phyloP scores from a whole-genome alignment of 2,113 vertebrate species.

The Eleginops maclovinus region DNA sequence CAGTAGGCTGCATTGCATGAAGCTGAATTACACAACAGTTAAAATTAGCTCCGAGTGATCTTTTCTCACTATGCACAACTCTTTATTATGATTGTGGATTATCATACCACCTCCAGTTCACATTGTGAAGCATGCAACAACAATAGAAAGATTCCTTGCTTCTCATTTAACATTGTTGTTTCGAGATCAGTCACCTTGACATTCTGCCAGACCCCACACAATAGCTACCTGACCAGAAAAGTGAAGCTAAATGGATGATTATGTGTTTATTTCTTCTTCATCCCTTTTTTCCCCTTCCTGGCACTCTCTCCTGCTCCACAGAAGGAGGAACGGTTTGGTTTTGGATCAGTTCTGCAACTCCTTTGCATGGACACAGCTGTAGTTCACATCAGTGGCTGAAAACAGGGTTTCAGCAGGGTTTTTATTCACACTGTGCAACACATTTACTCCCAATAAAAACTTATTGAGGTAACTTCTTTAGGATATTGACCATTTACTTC shows the following conservation, averaged over 20 bases:
- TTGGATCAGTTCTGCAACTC: conserved; percentile 3
- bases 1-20: conserved; percentile 1
- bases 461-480: background rate
- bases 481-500: conserved; percentile 2
- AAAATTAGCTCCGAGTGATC: background rate
- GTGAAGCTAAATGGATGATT: background rate
- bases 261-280: background rate
- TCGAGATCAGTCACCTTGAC: conserved; percentile 16
- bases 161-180: background rate
- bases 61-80: background rate
- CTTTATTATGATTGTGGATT: background rate
- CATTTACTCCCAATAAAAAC: conserved; percentile 27
- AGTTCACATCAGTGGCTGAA: conserved; percentile 18
- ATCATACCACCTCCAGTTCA: background rate
- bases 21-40: background rate
- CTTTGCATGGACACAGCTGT: conserved; percentile 19
- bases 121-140: conserved; percentile 1
- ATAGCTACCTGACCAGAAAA: background rate
- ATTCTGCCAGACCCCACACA: background rate
- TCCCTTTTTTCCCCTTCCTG: too few species aligned
- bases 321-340: background rate
- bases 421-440: conserved; percentile 4
- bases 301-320: background rate
- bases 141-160: background rate
- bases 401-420: conserved; percentile 2